phyloP scores from a whole-genome alignment of 2,113 vertebrate species.

The Anhinga rufa region DNA sequence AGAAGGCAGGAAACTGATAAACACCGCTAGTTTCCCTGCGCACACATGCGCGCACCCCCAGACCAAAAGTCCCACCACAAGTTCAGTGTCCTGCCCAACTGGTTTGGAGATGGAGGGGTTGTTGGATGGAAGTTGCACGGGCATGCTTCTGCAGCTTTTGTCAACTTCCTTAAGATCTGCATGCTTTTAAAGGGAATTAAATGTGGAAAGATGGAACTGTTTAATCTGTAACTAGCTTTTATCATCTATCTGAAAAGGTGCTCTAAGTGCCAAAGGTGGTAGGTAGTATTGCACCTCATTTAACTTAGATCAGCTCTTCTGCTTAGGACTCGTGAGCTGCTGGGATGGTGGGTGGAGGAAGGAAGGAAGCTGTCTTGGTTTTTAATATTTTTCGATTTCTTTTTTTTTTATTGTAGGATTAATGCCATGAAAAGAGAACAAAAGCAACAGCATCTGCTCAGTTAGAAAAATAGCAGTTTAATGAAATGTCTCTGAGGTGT shows the following conservation, averaged over 20 bases:
- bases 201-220: not conserved
- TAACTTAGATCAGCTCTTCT: not conserved
- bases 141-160: fast-evolving
- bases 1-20: not conserved
- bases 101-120: not conserved
- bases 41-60: fast-evolving
- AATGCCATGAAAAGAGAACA: not conserved
- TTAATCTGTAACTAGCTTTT: not conserved
- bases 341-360: not conserved
- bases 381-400: not conserved
- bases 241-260: not conserved
- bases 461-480: not conserved
- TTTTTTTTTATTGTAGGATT: not conserved
- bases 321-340: not conserved
- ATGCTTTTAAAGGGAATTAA: not conserved
- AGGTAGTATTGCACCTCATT: fast-evolving
- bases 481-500: not conserved
- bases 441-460: not conserved
- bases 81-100: not conserved
- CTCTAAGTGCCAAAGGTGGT: not conserved
- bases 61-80: fast-evolving
- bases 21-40: fast-evolving
- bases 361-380: not conserved
- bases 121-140: fast-evolving
- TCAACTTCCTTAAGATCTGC: not conserved